These are phyloP conservation scores for Tyria jacobaeae DNA, from an alignment of 2,888 invertebrate genomes.

Conservation along the genomic window DNA sequence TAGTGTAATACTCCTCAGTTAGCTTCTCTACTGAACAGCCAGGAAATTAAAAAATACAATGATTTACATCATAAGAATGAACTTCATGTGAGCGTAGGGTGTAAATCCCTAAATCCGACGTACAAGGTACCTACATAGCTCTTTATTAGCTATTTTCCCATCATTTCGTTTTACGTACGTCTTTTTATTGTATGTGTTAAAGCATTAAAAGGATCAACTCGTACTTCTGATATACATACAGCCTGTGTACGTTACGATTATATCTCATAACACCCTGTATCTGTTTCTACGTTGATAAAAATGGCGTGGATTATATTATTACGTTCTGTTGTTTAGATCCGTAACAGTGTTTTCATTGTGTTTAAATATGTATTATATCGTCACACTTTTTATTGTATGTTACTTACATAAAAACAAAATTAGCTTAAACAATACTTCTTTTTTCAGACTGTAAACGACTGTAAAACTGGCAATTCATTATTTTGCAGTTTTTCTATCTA, in stretches of 20 bases:
- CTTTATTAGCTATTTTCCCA: constrained; percentile 18
- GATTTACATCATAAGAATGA: neutral
- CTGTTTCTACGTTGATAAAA: constrained; percentile 12
- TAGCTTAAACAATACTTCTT: neutral
- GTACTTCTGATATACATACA: constrained; percentile 17
- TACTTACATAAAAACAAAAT: neutral
- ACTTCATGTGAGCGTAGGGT: constrained; percentile 4
- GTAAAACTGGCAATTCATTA: neutral
- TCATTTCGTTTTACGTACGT: constrained; percentile 21
- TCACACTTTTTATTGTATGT: neutral
- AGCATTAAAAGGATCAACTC: constrained; percentile 41
- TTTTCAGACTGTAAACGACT: neutral
- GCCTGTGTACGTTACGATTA: constrained; percentile 19
- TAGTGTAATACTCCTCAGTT: neutral
- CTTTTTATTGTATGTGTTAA: constrained; percentile 29
- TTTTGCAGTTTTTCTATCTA: neutral
- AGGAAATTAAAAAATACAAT: no score
- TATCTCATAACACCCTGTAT: constrained; percentile 6
- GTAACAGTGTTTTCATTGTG: neutral
- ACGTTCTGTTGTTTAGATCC: constrained; percentile 1
- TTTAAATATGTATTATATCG: neutral
- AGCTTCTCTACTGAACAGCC: no score
- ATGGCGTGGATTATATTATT: neutral
- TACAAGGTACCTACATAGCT: constrained; percentile 10
- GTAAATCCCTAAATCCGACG: neutral